A percentile compares a stretch with the other conserved stretches of the same genome.
Conservation (phyloP, 2,797 vertebrate genomes). For the Platalea minor region DNA sequence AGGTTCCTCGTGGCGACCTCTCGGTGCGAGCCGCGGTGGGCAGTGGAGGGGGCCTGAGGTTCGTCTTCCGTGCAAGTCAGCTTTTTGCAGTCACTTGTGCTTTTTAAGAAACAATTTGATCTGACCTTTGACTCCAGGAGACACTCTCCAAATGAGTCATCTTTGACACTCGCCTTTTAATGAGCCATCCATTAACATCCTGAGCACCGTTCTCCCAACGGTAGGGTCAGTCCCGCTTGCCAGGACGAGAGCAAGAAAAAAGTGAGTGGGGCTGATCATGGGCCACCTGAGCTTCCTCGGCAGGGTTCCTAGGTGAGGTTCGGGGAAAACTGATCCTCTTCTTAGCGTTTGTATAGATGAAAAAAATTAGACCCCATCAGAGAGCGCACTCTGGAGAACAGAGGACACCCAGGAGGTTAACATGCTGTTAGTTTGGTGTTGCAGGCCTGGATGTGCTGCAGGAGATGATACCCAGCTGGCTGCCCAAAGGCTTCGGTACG, state of each 20-base stretch:
- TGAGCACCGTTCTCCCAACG: neutral
- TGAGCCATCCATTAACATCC: neutral
- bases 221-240: neutral
- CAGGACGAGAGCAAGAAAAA: neutral
- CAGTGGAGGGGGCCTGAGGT: neutral
- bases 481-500: neutral
- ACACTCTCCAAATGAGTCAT: neutral
- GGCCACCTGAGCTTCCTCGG: neutral
- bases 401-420: neutral
- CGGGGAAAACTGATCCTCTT: neutral
- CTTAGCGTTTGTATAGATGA: neutral
- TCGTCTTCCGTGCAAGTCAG: neutral
- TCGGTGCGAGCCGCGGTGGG: neutral
- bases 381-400: neutral
- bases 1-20: neutral
- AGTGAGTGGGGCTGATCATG: neutral
- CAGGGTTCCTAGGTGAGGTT: neutral
- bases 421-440: accelerated
- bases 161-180: neutral
- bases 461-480: neutral
- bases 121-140: neutral
- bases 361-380: neutral
- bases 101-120: neutral
- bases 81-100: neutral
- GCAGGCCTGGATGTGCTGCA: neutral